Evolutionary conservation across 2,113 vertebrate genomes (phyloP), one percentile per base, ranked within the genome.

Genomic region (Lampris incognitus): DNA sequence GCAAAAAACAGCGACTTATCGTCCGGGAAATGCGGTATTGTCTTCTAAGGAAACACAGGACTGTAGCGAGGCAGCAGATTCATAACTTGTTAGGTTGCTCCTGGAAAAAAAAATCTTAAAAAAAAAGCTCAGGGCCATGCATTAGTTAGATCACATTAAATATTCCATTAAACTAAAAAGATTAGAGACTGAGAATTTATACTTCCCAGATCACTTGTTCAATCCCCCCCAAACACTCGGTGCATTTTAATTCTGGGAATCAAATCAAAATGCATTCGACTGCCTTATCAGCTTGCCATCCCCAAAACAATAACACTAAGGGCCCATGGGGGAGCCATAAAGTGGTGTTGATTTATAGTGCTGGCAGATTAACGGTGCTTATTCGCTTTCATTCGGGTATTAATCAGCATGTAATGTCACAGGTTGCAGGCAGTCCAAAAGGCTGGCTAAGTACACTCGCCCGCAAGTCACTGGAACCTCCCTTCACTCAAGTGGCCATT

Each of bases 281-380:
- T 55, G 54, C 50, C 11, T 57, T 67, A 67, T 79, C 59, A 74
- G 61, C 79, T 55, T 56, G 42, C 73, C 40, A 58, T 50, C 58
- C 44, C 39, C 24, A 24, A 76, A 74, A 76, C 64, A 76, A 78
- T 63, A 72, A 72, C 63, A 70, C n/a, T 49, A 42, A 58, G 40
- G 61, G 56, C 66, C 51, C 55, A 56, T 48, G 6, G 3, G 59
- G 69, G 73, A 74, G 65, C 59, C 38, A 57, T 70, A 66, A 79
- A 84, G 59, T 65, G 65, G 46, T 69, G 38, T 37, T 63, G 59
- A 83, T 63, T 80, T 74, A 79, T 48, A 68, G 57, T 2, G 48
- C 54, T 58, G 64, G 63, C 72, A 85, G 73, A 82, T 80, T 80
- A 72, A 84, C 48, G 40, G 55, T 60, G 64, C 50, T 71, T 69